Evolutionary conservation across 2,797 vertebrate species (phyloP), one percentile per base, ranked within the genome.

Genomic region (Anniella stebbinsi): DNA sequence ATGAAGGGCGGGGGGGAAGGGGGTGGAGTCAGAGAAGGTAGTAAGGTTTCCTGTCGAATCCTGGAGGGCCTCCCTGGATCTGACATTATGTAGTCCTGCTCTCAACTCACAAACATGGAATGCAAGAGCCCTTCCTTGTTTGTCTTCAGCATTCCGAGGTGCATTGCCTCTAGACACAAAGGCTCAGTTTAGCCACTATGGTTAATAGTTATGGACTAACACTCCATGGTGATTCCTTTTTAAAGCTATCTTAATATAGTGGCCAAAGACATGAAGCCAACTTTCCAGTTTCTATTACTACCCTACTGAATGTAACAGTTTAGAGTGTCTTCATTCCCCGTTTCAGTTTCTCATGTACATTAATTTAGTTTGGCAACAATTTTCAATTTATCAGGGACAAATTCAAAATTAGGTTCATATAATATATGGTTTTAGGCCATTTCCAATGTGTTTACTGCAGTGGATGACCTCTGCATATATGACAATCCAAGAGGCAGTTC

Each of bases 361-460:
- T 86, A 45, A 87, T 17, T 0, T 0, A 89, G 89, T 38, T 45
- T 90, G 86, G 80, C 57, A 89, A 33, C 28, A 3, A 88, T 28
- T 78, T 90, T 77, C 70, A 90, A 78, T 75, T 25, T 45, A 86
- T 67, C 77, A 69, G 84, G 45, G 92, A 85, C 17, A 84, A 72
- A 36, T n/a, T 15, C 78, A 92, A 92, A 92, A 95, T 87, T 72
- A 93, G 60, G 76, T 48, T 45, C 0, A 0, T 69, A 87, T 77
- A 80, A 82, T 18, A 36, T 60, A 70, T 30, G n/a, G 5, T 3
- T 85, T 87, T 69, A 3, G 30, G 89, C 78, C 63, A 80, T 51
- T 63, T 91, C n/a, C 21, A 4, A 8, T 69, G 69, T 17, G 69
- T 92, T 93, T 93, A 81, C 78, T n/a, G 30, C n/a, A 69, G 82